A percentile compares a stretch with the other conserved stretches of the same genome.
These are phyloP conservation scores for Onthophagus sagittarius DNA, from an alignment of 2,888 invertebrate genomes.

Conservation along the genomic window DNA sequence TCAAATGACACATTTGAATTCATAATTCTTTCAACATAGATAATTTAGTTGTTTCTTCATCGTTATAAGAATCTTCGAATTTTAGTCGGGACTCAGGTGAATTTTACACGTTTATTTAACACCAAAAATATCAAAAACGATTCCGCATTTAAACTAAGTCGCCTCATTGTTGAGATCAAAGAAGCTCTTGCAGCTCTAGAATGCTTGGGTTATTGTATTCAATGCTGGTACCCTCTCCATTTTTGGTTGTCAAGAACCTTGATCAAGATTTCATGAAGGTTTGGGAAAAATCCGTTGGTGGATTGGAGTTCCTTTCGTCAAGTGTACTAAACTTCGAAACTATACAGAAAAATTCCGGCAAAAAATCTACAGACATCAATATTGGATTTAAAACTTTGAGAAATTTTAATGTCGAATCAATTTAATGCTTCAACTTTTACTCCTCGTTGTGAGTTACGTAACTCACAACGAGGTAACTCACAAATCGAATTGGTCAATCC, in stretches of 20 bases:
- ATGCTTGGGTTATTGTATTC: not conserved
- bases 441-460: not conserved
- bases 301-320: not conserved
- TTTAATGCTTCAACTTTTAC: not conserved
- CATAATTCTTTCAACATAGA: too few species aligned
- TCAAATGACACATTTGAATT: too few species aligned
- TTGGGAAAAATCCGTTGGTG: not conserved
- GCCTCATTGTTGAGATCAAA: too few species aligned
- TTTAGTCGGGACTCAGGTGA: not conserved
- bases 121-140: not conserved
- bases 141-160: not conserved
- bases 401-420: too few species aligned
- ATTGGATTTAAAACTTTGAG: too few species aligned
- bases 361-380: too few species aligned
- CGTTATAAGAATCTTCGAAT: not conserved
- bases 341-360: not conserved
- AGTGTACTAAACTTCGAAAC: not conserved
- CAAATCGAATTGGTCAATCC: too few species aligned
- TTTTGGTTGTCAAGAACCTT: not conserved
- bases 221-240: not conserved
- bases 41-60: not conserved
- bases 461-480: too few species aligned
- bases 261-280: not conserved
- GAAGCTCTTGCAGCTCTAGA: not conserved
- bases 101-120: not conserved